Conservation (phyloP, 2,888 invertebrate species). For the Apodemia duryi region DNA sequence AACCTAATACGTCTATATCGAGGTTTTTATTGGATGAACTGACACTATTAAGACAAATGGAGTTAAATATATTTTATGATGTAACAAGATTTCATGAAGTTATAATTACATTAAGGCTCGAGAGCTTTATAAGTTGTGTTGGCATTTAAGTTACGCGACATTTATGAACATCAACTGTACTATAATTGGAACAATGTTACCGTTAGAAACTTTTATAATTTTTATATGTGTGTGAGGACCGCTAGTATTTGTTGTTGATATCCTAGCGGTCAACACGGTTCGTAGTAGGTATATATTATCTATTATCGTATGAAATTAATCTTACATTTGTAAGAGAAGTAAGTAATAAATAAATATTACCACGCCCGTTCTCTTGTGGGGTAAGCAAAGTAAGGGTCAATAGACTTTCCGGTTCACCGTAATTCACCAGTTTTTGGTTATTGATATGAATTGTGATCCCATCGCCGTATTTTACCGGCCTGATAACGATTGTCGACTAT, state of each 20-base stretch:
- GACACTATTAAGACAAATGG: background rate
- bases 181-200: slow-evolving; percentile 3
- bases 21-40: background rate
- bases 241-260: background rate
- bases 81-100: slow-evolving; percentile 7
- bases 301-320: no score
- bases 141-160: slow-evolving; percentile 9
- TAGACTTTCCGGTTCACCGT: no score
- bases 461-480: no score
- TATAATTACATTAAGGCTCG: slow-evolving; percentile 8
- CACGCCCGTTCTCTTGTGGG: no score
- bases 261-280: no score
- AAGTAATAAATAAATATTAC: no score
- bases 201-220: slow-evolving; percentile 5
- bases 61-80: background rate
- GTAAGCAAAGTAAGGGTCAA: no score
- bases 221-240: background rate
- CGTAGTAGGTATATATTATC: no score
- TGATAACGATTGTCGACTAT: no score
- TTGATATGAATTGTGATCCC: no score
- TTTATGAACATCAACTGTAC: slow-evolving; percentile 10
- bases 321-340: no score
- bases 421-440: no score
- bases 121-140: slow-evolving; percentile 7
- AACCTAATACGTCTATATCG: background rate